phyloP scores from a whole-genome alignment of 2,113 vertebrate genomes.

The Indri indri region DNA sequence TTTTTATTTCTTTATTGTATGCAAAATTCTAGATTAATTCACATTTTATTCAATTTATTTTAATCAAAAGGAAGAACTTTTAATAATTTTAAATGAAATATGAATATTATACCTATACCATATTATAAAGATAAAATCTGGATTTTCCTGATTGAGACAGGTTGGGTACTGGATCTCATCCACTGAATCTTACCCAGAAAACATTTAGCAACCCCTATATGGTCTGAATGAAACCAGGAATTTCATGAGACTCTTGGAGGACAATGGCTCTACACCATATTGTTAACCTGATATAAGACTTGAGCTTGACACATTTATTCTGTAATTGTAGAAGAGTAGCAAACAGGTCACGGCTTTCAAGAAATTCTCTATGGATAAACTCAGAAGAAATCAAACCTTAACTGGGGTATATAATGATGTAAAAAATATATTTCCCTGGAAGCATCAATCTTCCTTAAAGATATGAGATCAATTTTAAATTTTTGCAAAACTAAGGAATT shows the following conservation, averaged over 20 bases:
- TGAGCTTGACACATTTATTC: not conserved
- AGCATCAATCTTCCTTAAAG: not conserved
- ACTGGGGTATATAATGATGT: not conserved
- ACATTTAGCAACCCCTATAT: rapidly evolving
- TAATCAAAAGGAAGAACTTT: not conserved
- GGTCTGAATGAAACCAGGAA: not conserved
- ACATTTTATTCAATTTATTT: not conserved
- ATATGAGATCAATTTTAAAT: not conserved
- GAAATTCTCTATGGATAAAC: not conserved
- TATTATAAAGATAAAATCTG: not conserved
- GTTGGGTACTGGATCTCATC: not conserved
- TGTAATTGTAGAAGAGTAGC: not conserved
- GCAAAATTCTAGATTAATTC: not conserved
- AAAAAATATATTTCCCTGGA: not conserved
- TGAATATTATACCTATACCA: no score
- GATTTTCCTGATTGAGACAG: not conserved
- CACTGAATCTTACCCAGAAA: not conserved
- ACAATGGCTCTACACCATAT: not conserved
- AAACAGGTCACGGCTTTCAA: not conserved
- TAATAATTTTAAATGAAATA: not conserved
- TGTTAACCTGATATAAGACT: not conserved
- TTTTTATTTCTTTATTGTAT: not conserved
- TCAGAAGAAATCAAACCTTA: not conserved
- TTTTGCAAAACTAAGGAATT: not conserved
- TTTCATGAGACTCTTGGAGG: not conserved